Evolutionary conservation across 2,888 invertebrate genomes (phyloP), one percentile per base, ranked within the genome.

Genomic region (Chesias legatella): DNA sequence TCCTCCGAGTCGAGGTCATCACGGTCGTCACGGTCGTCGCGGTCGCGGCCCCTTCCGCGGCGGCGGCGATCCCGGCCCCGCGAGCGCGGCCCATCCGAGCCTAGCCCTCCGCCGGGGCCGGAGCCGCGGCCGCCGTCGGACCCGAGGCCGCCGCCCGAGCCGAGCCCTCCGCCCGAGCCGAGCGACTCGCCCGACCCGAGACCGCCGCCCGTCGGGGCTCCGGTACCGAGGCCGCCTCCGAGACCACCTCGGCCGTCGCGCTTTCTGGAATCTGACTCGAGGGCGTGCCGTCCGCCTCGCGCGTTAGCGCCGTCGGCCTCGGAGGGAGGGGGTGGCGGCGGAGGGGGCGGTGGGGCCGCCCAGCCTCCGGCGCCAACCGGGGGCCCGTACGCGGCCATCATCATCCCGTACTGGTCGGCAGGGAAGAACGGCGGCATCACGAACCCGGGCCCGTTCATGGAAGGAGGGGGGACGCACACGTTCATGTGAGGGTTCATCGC

Each of bases 231-330:
- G 51, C 70, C 56, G 49, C 63, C 57, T 48, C 66, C 58, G 30
- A 59, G 56, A 49, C 68, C 73, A 40, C 64, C 53, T 11, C 61
- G 58, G 44, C 65, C 63, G 7, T 73, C 79, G 55, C 76, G 79
- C 63, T 76, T 83, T 74, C 85, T 84, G 84, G 80, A 83, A 83
- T 84, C 84, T 75, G 83, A 82, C 75, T 82, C 82, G 67, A 71
- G 72, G 71, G 77, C 74, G 67, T 74, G 73, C 61, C 74, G 76
- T 59, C 76, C 81, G 70, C 80, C 78, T 65, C 73, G 76, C 63
- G 76, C 79, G 57, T 74, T 73, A 71, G 55, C 58, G 56, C 65
- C 73, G 52, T 64, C 67, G 53, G 67, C 67, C 30, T 74, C 75
- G 23, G 73, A 58, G 13, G 76, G 60, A 21, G 79, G 77, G 37